Percentiles rank a stretch among this genome's conserved stretches.
Conservation (phyloP, 2,113 vertebrate species). For the Epinephelus moara region DNA sequence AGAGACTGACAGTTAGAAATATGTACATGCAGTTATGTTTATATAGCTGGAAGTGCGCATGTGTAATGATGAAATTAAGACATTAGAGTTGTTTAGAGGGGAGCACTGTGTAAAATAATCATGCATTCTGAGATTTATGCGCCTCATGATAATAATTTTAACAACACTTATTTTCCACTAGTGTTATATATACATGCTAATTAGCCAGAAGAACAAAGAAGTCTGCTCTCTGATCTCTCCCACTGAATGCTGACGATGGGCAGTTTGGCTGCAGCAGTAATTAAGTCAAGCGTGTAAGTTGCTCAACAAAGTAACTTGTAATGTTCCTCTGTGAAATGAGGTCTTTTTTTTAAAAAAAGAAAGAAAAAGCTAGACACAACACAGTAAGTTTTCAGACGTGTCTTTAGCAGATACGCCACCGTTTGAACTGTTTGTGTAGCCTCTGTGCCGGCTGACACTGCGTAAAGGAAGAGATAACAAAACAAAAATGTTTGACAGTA, state of each 20-base stretch:
- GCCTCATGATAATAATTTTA: conserved; percentile 53
- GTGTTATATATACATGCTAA: conserved; percentile 63
- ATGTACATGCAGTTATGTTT: neutral
- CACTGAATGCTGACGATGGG: conserved; percentile 75
- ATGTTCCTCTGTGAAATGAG: conserved; percentile 28
- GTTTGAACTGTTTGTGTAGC: conserved; percentile 41
- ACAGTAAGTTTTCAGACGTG: conserved; percentile 18
- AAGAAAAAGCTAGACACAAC: neutral
- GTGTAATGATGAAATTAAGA: conserved; percentile 23
- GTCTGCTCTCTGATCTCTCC: conserved; percentile 69
- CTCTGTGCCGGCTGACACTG: conserved; percentile 33
- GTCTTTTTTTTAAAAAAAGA: neutral
- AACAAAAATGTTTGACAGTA: conserved; percentile 50
- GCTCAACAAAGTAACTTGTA: conserved; percentile 51
- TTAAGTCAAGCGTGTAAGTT: conserved; percentile 62
- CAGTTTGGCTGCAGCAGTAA: conserved; percentile 71
- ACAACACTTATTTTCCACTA: conserved; percentile 16
- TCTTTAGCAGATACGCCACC: conserved; percentile 29
- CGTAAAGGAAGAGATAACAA: conserved; percentile 32
- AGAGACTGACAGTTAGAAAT: conserved; percentile 7
- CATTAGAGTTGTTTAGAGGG: neutral
- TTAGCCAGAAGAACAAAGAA: conserved; percentile 75
- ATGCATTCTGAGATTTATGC: conserved; percentile 41
- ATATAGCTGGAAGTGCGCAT: conserved; percentile 4
- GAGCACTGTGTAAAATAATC: conserved; percentile 29